Conservation (phyloP, 2,113 vertebrate species). For the Terrapene triunguis region DNA sequence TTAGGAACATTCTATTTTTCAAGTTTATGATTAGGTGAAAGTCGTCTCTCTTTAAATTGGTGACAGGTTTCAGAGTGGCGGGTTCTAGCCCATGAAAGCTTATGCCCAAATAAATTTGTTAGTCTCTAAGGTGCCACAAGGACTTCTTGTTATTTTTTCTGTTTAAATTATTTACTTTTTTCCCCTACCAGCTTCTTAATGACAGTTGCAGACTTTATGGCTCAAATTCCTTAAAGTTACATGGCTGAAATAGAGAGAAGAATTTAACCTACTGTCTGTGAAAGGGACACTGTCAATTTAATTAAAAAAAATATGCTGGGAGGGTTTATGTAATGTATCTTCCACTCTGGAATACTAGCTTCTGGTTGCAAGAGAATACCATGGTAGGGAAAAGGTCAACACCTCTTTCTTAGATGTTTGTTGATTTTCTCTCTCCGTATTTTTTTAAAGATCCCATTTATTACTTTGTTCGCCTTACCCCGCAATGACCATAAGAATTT, state of each 20-base stretch:
- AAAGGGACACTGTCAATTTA: not conserved
- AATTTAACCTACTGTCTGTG: not conserved
- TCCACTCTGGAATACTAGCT: not conserved
- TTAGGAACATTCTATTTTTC: not conserved
- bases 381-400: rapidly evolving
- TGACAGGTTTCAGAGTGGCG: too few species aligned
- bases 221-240: not conserved
- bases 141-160: too few species aligned
- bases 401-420: rapidly evolving
- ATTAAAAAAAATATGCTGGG: not conserved
- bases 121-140: too few species aligned
- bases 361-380: not conserved
- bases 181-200: not conserved
- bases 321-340: not conserved
- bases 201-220: not conserved
- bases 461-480: not conserved
- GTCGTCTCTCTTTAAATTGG: not conserved
- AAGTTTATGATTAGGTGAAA: not conserved
- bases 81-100: too few species aligned
- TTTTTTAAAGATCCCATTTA: not conserved
- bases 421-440: not conserved
- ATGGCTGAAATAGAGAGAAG: not conserved
- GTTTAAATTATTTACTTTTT: not conserved
- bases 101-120: too few species aligned
- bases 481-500: not conserved